These are phyloP conservation scores for Papilio helenus DNA, from an alignment of 1,140 invertebrate genomes.

Conservation along the genomic window DNA sequence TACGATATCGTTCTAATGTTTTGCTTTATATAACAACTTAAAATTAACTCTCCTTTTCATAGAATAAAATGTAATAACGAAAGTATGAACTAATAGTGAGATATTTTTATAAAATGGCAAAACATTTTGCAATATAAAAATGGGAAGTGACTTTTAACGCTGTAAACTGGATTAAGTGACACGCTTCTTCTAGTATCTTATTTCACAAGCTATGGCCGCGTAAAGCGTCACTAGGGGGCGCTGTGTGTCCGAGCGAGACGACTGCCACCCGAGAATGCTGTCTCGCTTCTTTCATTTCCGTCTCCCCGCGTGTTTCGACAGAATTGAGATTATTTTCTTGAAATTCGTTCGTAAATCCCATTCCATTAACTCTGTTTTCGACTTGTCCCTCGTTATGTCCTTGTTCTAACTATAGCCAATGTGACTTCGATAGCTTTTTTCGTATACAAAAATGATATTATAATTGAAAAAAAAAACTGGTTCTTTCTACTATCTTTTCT, in stretches of 20 bases:
- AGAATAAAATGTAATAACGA: not conserved
- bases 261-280: not conserved
- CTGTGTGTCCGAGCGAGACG: constrained; percentile 18
- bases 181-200: constrained; percentile 30
- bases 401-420: constrained; percentile 18
- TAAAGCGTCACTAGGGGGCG: constrained; percentile 12
- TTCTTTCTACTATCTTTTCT: no score
- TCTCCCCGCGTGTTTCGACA: constrained; percentile 31
- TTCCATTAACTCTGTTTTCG: constrained; percentile 34
- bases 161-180: constrained; percentile 20
- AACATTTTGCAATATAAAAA: not conserved
- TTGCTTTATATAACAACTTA: no score
- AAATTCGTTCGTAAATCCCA: constrained; percentile 37
- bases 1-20: no score
- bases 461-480: not conserved
- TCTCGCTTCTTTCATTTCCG: constrained; percentile 37
- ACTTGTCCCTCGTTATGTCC: not conserved
- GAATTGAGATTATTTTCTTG: constrained; percentile 40
- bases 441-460: not conserved
- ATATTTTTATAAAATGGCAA: constrained; percentile 2
- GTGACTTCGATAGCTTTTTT: not conserved
- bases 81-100: not conserved
- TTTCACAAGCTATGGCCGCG: constrained; percentile 18
- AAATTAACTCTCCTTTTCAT: no score
- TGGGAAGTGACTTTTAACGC: not conserved